Evolutionary conservation across 2,888 invertebrate genomes (phyloP).

Genomic region (Penaeus monodon): DNA sequence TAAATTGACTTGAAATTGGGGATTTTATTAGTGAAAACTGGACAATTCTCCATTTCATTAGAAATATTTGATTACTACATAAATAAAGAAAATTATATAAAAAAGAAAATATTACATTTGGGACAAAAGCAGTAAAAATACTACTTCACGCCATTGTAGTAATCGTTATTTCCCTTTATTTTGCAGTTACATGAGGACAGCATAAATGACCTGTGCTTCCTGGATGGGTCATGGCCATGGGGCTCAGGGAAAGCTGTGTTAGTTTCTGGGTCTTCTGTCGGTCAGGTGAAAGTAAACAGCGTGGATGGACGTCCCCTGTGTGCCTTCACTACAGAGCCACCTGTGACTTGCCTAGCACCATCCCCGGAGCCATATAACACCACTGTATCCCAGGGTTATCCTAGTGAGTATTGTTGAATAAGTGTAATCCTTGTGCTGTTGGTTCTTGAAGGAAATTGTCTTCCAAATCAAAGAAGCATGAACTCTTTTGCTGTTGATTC

Average conservation of each 20-base stretch:
- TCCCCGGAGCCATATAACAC: slow-evolving; percentile 68
- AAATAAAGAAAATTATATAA: no score
- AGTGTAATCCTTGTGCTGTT: no score
- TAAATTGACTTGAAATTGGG: no score
- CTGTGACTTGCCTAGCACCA: slow-evolving; percentile 67
- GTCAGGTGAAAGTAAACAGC: slow-evolving; percentile 69
- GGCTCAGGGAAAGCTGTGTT: slow-evolving; percentile 69
- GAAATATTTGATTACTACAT: no score
- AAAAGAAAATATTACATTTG: no score
- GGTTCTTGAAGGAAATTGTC: no score
- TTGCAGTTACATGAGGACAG: slow-evolving; percentile 51
- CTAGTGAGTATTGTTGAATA: slow-evolving; percentile 29
- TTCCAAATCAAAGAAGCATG: no score
- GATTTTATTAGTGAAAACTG: no score
- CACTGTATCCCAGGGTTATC: slow-evolving; percentile 36
- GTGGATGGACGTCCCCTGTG: slow-evolving; percentile 53
- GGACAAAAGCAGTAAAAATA: no score
- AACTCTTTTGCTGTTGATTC: no score
- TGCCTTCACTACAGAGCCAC: slow-evolving; percentile 44
- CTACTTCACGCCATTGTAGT: background rate
- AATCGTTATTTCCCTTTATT: background rate
- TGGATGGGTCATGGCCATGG: slow-evolving; percentile 73
- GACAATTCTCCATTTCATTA: no score
- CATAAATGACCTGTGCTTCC: slow-evolving; percentile 70
- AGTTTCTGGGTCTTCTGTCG: slow-evolving; percentile 71